phyloP scores from a whole-genome alignment of 2,888 invertebrate species.

The Tupiocoris notatus region DNA sequence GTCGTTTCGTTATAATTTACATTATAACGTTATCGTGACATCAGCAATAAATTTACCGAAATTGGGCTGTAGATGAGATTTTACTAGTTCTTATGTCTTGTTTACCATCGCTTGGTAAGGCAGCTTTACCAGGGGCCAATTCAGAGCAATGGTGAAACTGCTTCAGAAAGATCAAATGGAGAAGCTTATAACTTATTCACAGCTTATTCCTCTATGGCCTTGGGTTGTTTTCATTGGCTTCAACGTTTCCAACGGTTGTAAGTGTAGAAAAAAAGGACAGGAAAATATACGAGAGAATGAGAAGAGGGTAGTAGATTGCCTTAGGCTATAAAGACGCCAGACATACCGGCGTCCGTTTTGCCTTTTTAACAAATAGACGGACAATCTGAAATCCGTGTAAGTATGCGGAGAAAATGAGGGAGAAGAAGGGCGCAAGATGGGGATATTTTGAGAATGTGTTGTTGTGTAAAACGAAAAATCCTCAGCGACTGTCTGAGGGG shows the following conservation, averaged over 20 bases:
- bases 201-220: neutral
- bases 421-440: neutral
- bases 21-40: too few relatives aligned
- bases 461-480: neutral
- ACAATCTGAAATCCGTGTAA: slow-evolving; percentile 36
- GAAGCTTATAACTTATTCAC: neutral
- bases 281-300: neutral
- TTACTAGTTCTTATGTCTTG: neutral
- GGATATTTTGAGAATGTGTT: too few relatives aligned
- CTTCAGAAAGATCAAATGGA: neutral
- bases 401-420: slow-evolving; percentile 5
- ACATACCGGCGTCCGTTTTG: slow-evolving; percentile 25
- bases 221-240: neutral
- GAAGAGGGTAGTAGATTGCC: slow-evolving; percentile 25
- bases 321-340: slow-evolving; percentile 33
- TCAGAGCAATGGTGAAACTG: neutral
- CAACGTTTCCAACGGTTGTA: slow-evolving; percentile 29
- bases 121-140: neutral
- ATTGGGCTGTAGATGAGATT: too few relatives aligned
- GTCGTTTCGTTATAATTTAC: too few relatives aligned
- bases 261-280: slow-evolving; percentile 17
- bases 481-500: neutral
- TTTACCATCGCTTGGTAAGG: neutral
- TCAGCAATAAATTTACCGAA: too few relatives aligned
- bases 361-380: slow-evolving; percentile 27